Conservation (phyloP, 2,113 vertebrate genomes). For the Accipiter virgatus region DNA sequence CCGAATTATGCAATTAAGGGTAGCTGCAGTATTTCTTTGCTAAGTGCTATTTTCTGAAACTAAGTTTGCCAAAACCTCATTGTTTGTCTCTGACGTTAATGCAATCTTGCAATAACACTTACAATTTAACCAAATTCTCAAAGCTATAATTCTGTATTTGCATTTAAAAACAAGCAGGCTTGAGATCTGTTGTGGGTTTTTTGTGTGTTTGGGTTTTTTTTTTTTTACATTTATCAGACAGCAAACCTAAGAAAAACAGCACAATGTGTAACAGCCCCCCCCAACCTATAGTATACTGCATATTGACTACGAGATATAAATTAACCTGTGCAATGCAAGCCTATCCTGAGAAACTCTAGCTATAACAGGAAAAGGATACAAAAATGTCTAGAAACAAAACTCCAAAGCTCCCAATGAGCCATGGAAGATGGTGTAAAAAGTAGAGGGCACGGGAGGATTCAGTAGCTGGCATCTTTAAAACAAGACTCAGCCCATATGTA, state of each 20-base stretch:
- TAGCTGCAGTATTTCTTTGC: background rate
- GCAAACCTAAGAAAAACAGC: background rate
- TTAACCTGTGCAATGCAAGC: background rate
- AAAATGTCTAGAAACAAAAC: constrained; percentile 73
- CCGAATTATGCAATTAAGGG: background rate
- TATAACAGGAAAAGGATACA: constrained; percentile 63
- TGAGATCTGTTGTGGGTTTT: background rate
- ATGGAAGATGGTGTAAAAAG: constrained; percentile 73
- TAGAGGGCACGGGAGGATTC: constrained; percentile 34
- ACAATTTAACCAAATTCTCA: background rate
- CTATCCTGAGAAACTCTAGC: background rate
- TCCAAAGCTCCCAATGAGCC: constrained; percentile 74
- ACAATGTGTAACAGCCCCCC: background rate
- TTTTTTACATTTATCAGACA: background rate
- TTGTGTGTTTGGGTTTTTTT: background rate
- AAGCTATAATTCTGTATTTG: background rate
- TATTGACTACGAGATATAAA: background rate
- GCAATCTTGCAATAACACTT: background rate
- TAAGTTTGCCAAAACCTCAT: background rate
- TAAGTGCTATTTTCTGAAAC: background rate
- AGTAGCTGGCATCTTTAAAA: constrained; percentile 65
- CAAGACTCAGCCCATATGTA: constrained; percentile 64
- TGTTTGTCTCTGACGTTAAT: background rate
- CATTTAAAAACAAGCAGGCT: background rate
- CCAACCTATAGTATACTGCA: background rate